A percentile compares a stretch with the other conserved stretches of the same genome.
Evolutionary conservation across 2,888 invertebrate species (phyloP).

Genomic region (Deladenus siricidicola): DNA sequence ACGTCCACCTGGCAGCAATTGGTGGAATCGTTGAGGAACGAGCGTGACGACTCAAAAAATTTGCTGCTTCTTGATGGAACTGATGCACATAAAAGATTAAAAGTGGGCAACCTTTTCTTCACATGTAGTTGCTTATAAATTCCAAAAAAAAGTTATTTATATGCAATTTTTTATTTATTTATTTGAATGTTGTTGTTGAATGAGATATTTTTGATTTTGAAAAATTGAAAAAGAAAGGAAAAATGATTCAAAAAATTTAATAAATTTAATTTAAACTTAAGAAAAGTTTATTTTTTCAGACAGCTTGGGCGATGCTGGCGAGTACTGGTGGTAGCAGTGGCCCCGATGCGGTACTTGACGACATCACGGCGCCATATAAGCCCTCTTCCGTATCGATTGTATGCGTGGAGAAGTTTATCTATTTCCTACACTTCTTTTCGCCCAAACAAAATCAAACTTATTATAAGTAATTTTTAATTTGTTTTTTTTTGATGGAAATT

Average conservation of each 20-base stretch:
- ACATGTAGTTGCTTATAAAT: too few relatives aligned
- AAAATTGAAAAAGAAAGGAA: too few relatives aligned
- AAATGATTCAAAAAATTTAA: too few relatives aligned
- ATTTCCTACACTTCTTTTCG: conserved; percentile 36
- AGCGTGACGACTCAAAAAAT: too few relatives aligned
- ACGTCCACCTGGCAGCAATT: not conserved
- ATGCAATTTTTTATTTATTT: too few relatives aligned
- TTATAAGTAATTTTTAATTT: not conserved
- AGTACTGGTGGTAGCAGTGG: not conserved
- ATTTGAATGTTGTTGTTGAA: too few relatives aligned
- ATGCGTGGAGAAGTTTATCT: conserved; percentile 43
- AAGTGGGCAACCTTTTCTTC: too few relatives aligned
- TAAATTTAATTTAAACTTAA: too few relatives aligned
- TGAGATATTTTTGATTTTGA: too few relatives aligned
- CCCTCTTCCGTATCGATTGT: conserved; percentile 35
- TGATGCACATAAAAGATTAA: too few relatives aligned
- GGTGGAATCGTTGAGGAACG: not conserved
- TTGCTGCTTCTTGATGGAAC: too few relatives aligned
- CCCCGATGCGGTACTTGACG: not conserved
- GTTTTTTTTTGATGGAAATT: not conserved
- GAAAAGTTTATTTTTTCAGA: not conserved
- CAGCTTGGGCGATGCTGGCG: not conserved
- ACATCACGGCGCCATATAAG: not conserved
- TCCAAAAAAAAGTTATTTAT: too few relatives aligned
- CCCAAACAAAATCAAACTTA: not conserved